Conservation (phyloP, 64 coral and sea anemone genomes). For the Montipora cactus region DNA sequence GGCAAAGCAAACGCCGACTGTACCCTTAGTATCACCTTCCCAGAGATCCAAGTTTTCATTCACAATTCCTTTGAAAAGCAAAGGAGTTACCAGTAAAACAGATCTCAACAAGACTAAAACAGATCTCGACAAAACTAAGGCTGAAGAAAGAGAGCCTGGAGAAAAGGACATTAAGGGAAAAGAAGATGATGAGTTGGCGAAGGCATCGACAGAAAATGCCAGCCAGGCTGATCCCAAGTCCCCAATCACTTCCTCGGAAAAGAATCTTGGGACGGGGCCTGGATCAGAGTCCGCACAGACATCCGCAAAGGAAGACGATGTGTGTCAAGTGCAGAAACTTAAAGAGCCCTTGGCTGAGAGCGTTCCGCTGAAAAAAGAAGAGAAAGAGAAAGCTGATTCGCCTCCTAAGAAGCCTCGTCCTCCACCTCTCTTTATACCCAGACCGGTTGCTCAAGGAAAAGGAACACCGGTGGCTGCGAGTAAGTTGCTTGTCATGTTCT, state of each 20-base stretch:
- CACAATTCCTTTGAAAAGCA: constrained; percentile 12
- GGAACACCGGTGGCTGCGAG: neutral
- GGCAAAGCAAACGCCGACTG: constrained; percentile 13
- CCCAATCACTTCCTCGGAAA: constrained; percentile 17
- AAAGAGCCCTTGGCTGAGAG: constrained; percentile 44
- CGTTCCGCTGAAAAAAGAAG: constrained; percentile 64
- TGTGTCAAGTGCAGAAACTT: neutral
- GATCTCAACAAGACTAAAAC: neutral
- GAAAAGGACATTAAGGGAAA: neutral
- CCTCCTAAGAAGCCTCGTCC: constrained; percentile 79
- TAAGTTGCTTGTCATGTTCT: neutral
- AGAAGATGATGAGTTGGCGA: neutral
- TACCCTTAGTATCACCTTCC: constrained; percentile 31
- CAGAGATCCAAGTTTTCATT: constrained; percentile 82
- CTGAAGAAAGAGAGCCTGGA: neutral
- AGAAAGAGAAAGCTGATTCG: constrained; percentile 43
- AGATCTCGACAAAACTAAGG: neutral
- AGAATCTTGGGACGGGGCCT: neutral
- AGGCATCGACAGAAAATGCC: neutral
- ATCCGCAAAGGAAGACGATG: neutral
- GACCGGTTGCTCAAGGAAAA: constrained; percentile 22
- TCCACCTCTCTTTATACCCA: constrained; percentile 83
- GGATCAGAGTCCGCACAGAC: neutral
- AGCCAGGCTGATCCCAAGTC: constrained; percentile 1
- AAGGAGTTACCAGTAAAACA: constrained; percentile 19